These are phyloP conservation scores for Geotrupes spiniger DNA, from an alignment of 2,888 invertebrate species.

Conservation along the genomic window DNA sequence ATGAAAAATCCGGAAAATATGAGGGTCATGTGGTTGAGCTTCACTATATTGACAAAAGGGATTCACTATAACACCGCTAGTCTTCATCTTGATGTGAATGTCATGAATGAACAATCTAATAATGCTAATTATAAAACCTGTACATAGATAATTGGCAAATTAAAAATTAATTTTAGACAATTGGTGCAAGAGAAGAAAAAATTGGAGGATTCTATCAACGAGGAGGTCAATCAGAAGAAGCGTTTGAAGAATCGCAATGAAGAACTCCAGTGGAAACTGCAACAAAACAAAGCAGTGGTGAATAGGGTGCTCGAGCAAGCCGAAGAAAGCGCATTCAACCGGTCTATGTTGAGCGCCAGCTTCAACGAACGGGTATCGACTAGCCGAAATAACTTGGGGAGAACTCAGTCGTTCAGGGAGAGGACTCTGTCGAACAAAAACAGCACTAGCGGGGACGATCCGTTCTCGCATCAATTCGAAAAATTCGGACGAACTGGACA, in stretches of 20 bases:
- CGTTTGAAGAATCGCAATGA: constrained; percentile 81
- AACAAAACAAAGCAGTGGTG: constrained; percentile 75
- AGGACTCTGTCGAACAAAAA: constrained; percentile 30
- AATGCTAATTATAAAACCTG: too few species aligned
- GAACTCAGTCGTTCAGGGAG: constrained; percentile 42
- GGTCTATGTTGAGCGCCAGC: constrained; percentile 42
- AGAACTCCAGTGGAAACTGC: constrained; percentile 82
- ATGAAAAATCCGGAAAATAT: too few species aligned
- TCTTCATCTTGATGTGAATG: too few species aligned
- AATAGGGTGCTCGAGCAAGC: constrained; percentile 47
- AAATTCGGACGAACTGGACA: constrained; percentile 38
- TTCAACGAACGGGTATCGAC: constrained; percentile 36
- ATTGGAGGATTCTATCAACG: constrained; percentile 68
- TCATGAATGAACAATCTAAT: too few species aligned
- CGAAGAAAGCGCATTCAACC: constrained; percentile 36
- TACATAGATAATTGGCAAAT: too few species aligned
- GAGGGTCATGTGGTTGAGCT: too few species aligned
- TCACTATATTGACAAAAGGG: too few species aligned
- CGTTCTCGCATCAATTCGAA: constrained; percentile 35
- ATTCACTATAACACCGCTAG: too few species aligned
- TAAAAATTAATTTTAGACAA: constrained; percentile 50
- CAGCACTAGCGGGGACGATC: constrained; percentile 25
- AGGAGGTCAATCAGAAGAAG: constrained; percentile 76
- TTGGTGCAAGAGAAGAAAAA: constrained; percentile 68
- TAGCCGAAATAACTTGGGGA: constrained; percentile 30